These are phyloP conservation scores for Microctonus hyperodae DNA, from an alignment of 2,888 invertebrate species.

Conservation along the genomic window DNA sequence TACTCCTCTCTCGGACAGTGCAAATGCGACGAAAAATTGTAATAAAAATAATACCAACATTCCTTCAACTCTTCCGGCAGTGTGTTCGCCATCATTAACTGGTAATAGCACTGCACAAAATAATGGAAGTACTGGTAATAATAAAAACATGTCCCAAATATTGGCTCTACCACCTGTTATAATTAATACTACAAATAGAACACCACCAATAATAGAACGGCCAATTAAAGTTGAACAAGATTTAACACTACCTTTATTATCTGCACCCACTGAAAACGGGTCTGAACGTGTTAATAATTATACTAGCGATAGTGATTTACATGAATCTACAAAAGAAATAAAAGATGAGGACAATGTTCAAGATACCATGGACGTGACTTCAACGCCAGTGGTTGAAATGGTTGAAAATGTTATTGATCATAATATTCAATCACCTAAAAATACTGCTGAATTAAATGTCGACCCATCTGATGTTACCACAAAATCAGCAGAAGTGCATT, in stretches of 20 bases:
- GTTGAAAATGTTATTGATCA: not conserved
- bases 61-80: constrained; percentile 47
- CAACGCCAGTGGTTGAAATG: constrained; percentile 11
- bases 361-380: constrained; percentile 14
- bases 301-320: not conserved
- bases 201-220: constrained; percentile 47
- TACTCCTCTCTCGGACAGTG: not conserved
- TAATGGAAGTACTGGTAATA: not conserved
- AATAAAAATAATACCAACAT: constrained; percentile 15
- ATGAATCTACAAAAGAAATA: constrained; percentile 27
- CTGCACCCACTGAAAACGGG: constrained; percentile 38
- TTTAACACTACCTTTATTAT: constrained; percentile 50
- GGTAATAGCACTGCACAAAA: constrained; percentile 41
- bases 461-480: not conserved
- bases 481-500: no score
- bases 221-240: constrained; percentile 44
- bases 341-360: constrained; percentile 26
- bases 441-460: not conserved
- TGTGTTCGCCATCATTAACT: constrained; percentile 43
- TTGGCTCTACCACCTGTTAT: constrained; percentile 47
- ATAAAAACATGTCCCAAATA: constrained; percentile 41
- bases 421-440: not conserved
- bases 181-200: constrained; percentile 35
- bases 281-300: constrained; percentile 24
- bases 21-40: constrained; percentile 32